Base-by-base conservation (phyloP, 2,113 vertebrate species). In the Pelvicachromis taeniatus region DNA sequence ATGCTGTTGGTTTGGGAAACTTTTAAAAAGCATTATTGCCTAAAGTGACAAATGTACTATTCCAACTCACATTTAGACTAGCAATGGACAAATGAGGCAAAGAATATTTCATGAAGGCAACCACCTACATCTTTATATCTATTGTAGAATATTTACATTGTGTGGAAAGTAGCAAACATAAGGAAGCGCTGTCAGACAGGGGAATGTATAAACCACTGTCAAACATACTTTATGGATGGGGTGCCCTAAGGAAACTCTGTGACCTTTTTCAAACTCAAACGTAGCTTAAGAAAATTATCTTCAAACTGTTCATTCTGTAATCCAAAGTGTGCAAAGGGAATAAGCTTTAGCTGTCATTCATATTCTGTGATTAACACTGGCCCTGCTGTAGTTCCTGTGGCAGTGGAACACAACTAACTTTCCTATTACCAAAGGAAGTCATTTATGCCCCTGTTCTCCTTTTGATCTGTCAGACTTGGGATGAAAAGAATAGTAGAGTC, bases 401-500 rank as follows among this genome's bases (percentile, higher is more conserved):
- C 70, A 83, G 82, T 31, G 45, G 80, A 65, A 90, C 81, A 85
- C 61, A 63, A 55, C 56, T 35, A 91, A 92, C 78, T 88, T 90
- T 82, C 33, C 80, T 48, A 56, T 83, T 77, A 90, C 86, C 73
- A 85, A 80, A 91, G 86, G 84, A 93, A 91, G 80, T 86, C 78
- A 91, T 90, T 93, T 83, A 78, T 87, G 63, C 77, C 78, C 63
- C 48, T 16, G 6, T 87, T 86, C 84, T 80, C 81, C 78, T 89
- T 91, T 83, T 94, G 89, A 92, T 94, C 89, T 73, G 21, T 85
- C 83, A 68, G 63, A 83, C 84, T 88, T 56, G 73, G 63, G 85
- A 93, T 90, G 86, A 94, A 94, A 87, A 93, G 93, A 89, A 89
- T 83, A 80, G 84, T 85, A 53, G 90, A 70, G 75, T 75, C 75